Conservation (phyloP, 1,140 invertebrate genomes). For the Gryon sp. region DNA sequence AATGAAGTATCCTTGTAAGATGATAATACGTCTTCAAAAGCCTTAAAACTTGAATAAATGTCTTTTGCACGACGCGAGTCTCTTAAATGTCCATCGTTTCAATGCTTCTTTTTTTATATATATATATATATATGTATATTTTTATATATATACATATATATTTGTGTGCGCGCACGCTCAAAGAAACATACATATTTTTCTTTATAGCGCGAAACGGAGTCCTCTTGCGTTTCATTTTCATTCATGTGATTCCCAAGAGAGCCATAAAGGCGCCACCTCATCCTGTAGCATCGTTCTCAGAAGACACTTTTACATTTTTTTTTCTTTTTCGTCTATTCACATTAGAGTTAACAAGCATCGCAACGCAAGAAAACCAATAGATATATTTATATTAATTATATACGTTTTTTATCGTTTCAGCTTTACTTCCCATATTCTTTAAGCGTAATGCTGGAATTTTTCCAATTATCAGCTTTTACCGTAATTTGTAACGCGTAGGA, state of each 20-base stretch:
- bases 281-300: conserved; percentile 52
- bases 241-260: conserved; percentile 56
- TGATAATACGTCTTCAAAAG: conserved; percentile 46
- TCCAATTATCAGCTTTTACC: conserved; percentile 42
- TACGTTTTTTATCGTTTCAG: no score
- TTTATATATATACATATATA: conserved; percentile 7
- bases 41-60: conserved; percentile 57
- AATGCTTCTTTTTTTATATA: conserved; percentile 48
- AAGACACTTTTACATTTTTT: conserved; percentile 56
- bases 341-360: conserved; percentile 55
- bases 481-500: conserved; percentile 40
- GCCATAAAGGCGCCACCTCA: conserved; percentile 61
- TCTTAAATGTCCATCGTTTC: conserved; percentile 55
- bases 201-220: conserved; percentile 53
- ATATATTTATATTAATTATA: conserved; percentile 52
- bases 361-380: conserved; percentile 47
- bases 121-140: conserved; percentile 25
- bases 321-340: conserved; percentile 40
- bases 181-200: conserved; percentile 62
- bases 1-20: conserved; percentile 55
- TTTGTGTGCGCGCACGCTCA: conserved; percentile 47
- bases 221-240: conserved; percentile 64
- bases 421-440: no score
- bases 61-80: conserved; percentile 24
- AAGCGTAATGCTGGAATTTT: no score